Conservation (phyloP, 2,888 invertebrate species). For the Dusona sp. region DNA sequence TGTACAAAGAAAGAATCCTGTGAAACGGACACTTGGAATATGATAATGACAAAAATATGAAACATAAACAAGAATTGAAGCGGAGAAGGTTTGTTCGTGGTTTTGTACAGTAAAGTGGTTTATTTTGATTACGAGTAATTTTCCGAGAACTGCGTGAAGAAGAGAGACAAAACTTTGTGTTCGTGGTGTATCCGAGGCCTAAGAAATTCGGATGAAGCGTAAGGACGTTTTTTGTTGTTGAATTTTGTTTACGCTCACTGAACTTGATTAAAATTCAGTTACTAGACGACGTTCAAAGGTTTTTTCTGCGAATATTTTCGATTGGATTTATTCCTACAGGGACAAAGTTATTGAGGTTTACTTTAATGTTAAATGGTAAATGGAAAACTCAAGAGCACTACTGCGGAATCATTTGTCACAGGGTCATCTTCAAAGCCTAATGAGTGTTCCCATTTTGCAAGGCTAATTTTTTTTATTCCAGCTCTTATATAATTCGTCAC, state of each 20-base stretch:
- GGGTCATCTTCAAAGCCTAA: background rate
- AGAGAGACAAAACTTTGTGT: background rate
- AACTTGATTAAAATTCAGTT: background rate
- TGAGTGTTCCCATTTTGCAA: constrained; percentile 11
- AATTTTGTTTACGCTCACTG: background rate
- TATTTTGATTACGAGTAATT: no score
- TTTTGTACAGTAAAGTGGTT: background rate
- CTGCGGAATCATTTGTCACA: background rate
- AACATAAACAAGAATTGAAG: no score
- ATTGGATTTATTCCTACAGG: background rate
- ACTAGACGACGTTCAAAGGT: background rate
- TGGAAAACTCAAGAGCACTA: constrained; percentile 1
- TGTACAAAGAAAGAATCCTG: no score
- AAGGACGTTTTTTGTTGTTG: background rate
- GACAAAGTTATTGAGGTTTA: background rate
- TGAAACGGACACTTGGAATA: no score
- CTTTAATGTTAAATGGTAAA: background rate
- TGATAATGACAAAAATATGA: no score
- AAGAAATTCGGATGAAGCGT: constrained; percentile 2
- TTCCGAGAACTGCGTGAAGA: background rate
- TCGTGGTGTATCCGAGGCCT: background rate
- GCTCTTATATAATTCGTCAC: background rate
- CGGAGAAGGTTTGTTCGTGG: background rate
- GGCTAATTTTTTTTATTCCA: background rate
- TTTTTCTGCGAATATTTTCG: background rate